These are phyloP conservation scores for Prosapia bicincta DNA, from an alignment of 2,888 invertebrate genomes.

Conservation along the genomic window DNA sequence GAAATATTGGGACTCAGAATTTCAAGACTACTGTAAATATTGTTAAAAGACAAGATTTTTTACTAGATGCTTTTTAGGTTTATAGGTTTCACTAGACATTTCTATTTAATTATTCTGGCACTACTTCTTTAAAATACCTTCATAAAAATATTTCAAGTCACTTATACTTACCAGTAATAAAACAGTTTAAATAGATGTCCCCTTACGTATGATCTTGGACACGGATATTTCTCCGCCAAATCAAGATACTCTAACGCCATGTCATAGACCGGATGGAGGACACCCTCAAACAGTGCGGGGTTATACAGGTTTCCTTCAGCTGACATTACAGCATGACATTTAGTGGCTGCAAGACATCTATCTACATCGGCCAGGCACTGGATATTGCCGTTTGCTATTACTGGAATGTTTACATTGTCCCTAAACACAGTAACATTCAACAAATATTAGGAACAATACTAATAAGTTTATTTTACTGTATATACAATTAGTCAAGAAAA, in stretches of 20 bases:
- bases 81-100: too few species aligned
- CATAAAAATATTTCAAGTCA: too few species aligned
- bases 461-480: too few species aligned
- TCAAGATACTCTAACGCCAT: constrained; percentile 86
- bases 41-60: too few species aligned
- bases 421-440: too few species aligned
- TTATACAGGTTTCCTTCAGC: constrained; percentile 97
- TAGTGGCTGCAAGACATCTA: constrained; percentile 79
- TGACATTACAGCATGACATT: constrained; percentile 84
- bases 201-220: constrained; percentile 83
- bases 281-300: constrained; percentile 83
- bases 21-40: too few species aligned
- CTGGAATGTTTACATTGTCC: constrained; percentile 82
- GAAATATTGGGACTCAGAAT: too few species aligned
- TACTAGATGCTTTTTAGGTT: too few species aligned
- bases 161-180: constrained; percentile 76
- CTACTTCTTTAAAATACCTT: too few species aligned
- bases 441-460: too few species aligned
- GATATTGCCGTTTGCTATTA: constrained; percentile 97
- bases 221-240: constrained; percentile 76
- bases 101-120: too few species aligned
- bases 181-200: constrained; percentile 97
- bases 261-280: constrained; percentile 81
- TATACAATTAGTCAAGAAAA: too few species aligned
- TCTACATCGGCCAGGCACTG: constrained; percentile 84